Evolutionary conservation across 30 jellyfish, hydroid and myxozoan genomes (phyloP).

Genomic region (Chironex yamaguchii): DNA sequence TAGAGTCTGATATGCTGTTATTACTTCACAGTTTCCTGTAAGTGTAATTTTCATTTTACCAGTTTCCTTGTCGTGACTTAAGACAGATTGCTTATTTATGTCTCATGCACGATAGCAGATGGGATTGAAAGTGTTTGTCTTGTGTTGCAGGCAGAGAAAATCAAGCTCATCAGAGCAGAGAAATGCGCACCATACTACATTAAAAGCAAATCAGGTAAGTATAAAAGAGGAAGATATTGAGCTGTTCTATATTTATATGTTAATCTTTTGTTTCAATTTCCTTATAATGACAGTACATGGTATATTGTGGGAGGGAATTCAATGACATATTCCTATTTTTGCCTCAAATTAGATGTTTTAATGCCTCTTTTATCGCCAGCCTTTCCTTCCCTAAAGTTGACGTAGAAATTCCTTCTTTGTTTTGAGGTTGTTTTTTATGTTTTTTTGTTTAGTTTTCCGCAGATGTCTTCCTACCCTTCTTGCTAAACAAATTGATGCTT

Average conservation of each 20-base stretch:
- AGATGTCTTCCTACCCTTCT: constrained; percentile 82
- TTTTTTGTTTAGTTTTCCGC: constrained; percentile 69
- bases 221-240: background rate
- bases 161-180: constrained; percentile 63
- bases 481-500: constrained; percentile 37
- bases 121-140: no score
- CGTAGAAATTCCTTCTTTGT: background rate
- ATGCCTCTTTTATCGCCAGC: background rate
- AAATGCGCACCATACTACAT: constrained; percentile 92
- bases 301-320: no score
- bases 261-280: background rate
- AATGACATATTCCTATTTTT: no score
- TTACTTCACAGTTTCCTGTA: no score
- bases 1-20: no score
- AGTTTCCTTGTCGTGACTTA: no score
- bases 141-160: constrained; percentile 40
- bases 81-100: no score
- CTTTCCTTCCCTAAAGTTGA: background rate
- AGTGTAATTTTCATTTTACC: no score
- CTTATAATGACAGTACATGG: no score
- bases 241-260: background rate
- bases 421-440: background rate
- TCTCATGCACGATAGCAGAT: no score
- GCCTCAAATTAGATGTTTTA: background rate
- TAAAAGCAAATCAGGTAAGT: constrained; percentile 76